Evolutionary conservation across 1,140 invertebrate species (phyloP), one percentile per base, ranked within the genome.

Genomic region (Ptiloglossa arizonensis): DNA sequence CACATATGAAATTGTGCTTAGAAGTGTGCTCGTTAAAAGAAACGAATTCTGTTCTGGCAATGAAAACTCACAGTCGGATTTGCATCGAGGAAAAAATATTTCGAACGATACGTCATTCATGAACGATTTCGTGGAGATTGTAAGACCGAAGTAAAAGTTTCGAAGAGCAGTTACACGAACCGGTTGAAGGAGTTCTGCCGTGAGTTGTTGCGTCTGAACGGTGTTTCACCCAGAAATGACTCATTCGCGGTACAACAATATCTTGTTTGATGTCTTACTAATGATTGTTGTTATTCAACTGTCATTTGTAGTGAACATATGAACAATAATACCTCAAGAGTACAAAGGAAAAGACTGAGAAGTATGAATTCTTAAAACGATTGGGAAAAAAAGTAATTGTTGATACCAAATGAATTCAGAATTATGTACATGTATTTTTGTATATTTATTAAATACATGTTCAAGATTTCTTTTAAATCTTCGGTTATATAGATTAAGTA

Each of bases 91-190:
- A 32, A 24, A 46, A 3, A n/a, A 44, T 3, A 11, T 17, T 0
- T 11, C 15, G n/a, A 35, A 27, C 2, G 5, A 52, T 60, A 1
- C 35, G 24, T 69, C n/a, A 29, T 32, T 38, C 9, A 13, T 2
- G 19, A 52, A 68, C 1, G 54, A 29, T 35, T 54, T 62, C 13
- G 19, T 0, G 1, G 15, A 44, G n/a, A 54, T 59, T 67, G 46
- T 29, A 35, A 64, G 56, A 69, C 72, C 68, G 6, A 68, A 69
- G 64, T 32, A 72, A 83, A 83, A 83, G 81, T 83, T 68, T 48
- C 69, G 62, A 62, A 56, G 62, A 83, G 63, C 77, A 79, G 76
- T 83, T 79, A 54, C n/a, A 32, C 32, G n/a, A 83, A 79, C 81
- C 68, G 74, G 74, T 82, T 41, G 59, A 69, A 69, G 44, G 72